These are phyloP conservation scores for Oligia strigilis DNA, from an alignment of 2,888 invertebrate species.

Conservation along the genomic window DNA sequence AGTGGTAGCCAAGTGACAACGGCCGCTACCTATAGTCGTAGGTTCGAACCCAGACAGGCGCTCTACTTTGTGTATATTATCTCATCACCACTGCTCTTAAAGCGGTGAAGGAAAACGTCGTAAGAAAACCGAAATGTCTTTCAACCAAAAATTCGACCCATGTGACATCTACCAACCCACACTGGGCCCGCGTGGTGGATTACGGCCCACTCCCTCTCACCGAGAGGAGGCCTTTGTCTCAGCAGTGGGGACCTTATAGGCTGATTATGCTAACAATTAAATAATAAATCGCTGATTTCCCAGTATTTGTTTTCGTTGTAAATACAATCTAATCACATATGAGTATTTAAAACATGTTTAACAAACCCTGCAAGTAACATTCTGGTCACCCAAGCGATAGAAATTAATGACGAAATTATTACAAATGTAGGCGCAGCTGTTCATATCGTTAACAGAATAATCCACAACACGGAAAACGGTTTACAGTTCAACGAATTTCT, in stretches of 20 bases:
- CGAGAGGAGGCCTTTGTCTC: not conserved
- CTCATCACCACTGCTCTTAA: too few species aligned
- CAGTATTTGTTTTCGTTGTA: not conserved
- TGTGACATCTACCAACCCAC: not conserved
- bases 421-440: slow-evolving; percentile 73
- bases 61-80: not conserved
- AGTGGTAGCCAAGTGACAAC: not conserved
- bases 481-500: slow-evolving; percentile 78
- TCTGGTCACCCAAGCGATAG: slow-evolving; percentile 67
- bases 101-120: too few species aligned
- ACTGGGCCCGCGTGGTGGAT: not conserved
- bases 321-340: slow-evolving; percentile 19
- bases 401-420: slow-evolving; percentile 73
- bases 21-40: not conserved
- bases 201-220: not conserved
- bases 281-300: slow-evolving; percentile 21
- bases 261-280: not conserved
- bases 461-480: slow-evolving; percentile 67
- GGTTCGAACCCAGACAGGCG: not conserved
- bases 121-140: not conserved
- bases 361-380: slow-evolving; percentile 39
- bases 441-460: slow-evolving; percentile 76
- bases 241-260: not conserved
- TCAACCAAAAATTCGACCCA: not conserved
- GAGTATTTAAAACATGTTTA: slow-evolving; percentile 51